These are phyloP conservation scores for Aphelenchoides fujianensis DNA, from an alignment of 1,140 invertebrate genomes.

Conservation along the genomic window DNA sequence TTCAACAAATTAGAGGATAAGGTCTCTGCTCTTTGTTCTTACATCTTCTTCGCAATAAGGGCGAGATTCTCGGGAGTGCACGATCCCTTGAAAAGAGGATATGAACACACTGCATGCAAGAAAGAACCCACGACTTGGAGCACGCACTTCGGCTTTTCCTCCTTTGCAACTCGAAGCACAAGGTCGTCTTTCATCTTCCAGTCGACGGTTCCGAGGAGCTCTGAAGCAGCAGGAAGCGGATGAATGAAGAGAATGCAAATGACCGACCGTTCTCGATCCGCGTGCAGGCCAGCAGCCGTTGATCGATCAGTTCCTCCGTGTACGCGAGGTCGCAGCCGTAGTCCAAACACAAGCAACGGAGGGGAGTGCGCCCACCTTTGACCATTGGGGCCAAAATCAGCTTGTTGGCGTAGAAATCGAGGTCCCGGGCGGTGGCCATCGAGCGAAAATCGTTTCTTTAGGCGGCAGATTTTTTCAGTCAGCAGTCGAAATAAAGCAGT, in stretches of 20 bases:
- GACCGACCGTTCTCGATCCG: slow-evolving; percentile 78
- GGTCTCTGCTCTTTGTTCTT: slow-evolving; percentile 52
- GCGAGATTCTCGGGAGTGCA: slow-evolving; percentile 78
- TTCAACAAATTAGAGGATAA: slow-evolving; percentile 58
- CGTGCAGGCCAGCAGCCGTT: slow-evolving; percentile 79
- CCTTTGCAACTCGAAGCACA: slow-evolving; percentile 82
- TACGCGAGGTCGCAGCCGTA: slow-evolving; percentile 97
- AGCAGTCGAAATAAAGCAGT: too few species aligned
- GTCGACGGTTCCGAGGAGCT: slow-evolving; percentile 82
- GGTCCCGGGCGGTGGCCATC: too few species aligned
- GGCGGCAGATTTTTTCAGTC: too few species aligned
- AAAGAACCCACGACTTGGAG: slow-evolving; percentile 75
- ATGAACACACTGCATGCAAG: slow-evolving; percentile 22
- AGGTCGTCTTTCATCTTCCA: slow-evolving; percentile 87
- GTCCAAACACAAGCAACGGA: slow-evolving; percentile 68
- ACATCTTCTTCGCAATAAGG: slow-evolving; percentile 78
- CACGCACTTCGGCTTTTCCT: slow-evolving; percentile 75
- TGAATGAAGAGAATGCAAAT: too few species aligned
- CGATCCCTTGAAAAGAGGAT: slow-evolving; percentile 71
- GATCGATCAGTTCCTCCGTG: slow-evolving; percentile 92
- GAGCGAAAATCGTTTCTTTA: too few species aligned
- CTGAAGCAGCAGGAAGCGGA: slow-evolving; percentile 71
- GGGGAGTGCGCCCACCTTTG: slow-evolving; percentile 74
- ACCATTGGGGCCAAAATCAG: slow-evolving; percentile 95
- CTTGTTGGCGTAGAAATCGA: slow-evolving; percentile 71